These are phyloP conservation scores for Actenoides hombroni DNA, from an alignment of 2,113 vertebrate genomes.

Conservation along the genomic window DNA sequence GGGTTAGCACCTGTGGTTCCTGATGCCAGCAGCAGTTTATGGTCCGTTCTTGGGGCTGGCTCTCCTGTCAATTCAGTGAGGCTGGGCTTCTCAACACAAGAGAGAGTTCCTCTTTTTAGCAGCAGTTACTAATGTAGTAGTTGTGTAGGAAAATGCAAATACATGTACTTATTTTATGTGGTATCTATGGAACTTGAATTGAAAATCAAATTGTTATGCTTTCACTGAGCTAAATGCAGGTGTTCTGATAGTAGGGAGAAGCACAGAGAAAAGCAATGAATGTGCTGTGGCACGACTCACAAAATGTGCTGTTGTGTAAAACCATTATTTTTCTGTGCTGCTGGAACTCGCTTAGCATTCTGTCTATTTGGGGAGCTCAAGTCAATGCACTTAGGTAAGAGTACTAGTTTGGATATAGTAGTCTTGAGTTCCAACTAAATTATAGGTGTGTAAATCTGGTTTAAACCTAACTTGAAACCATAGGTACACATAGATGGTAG, in stretches of 20 bases:
- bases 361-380: neutral
- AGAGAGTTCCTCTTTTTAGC: neutral
- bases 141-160: neutral
- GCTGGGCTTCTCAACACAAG: neutral
- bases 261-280: neutral
- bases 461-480: neutral
- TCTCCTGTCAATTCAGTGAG: neutral
- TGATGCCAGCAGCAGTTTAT: neutral
- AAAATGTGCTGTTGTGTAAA: conserved; percentile 22
- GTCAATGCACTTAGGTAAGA: neutral
- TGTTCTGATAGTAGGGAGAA: neutral
- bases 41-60: neutral
- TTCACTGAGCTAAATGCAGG: neutral
- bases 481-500: neutral
- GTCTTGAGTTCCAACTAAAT: neutral
- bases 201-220: neutral
- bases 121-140: neutral
- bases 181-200: neutral
- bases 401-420: neutral
- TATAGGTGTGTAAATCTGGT: neutral
- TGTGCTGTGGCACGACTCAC: neutral
- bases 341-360: conserved; percentile 10
- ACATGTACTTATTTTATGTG: neutral
- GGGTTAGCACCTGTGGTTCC: too few species aligned
- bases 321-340: conserved; percentile 7